phyloP scores from a whole-genome alignment of 1,140 invertebrate genomes.

The Neotoxoptera formosana region DNA sequence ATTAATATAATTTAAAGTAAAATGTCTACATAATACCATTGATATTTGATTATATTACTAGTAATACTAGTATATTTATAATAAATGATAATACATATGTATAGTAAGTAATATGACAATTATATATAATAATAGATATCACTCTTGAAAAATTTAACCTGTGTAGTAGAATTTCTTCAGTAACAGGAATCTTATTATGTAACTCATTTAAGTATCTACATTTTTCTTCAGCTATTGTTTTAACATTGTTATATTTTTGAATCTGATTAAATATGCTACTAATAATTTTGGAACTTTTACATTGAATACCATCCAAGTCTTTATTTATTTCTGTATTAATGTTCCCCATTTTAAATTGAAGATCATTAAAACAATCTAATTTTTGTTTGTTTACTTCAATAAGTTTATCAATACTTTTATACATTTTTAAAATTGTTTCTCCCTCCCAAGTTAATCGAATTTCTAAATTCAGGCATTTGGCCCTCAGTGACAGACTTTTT shows the following conservation, averaged over 20 bases:
- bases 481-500: neutral
- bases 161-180: neutral
- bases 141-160: neutral
- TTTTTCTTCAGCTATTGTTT: neutral
- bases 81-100: too few species aligned
- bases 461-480: neutral
- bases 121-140: neutral
- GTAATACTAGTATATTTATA: too few species aligned
- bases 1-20: neutral
- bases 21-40: neutral
- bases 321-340: neutral
- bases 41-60: too few species aligned
- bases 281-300: neutral
- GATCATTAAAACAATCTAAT: neutral
- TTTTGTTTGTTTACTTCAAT: neutral
- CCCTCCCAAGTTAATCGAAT: conserved; percentile 24
- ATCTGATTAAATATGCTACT: neutral
- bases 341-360: neutral
- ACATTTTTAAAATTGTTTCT: neutral
- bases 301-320: neutral
- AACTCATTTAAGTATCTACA: neutral
- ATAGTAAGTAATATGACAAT: neutral
- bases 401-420: conserved; percentile 12
- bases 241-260: neutral
- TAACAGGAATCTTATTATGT: neutral